A percentile compares a stretch with the other conserved stretches of the same genome.
Evolutionary conservation across 2,888 invertebrate species (phyloP).

Genomic region (Megamerina dolium): DNA sequence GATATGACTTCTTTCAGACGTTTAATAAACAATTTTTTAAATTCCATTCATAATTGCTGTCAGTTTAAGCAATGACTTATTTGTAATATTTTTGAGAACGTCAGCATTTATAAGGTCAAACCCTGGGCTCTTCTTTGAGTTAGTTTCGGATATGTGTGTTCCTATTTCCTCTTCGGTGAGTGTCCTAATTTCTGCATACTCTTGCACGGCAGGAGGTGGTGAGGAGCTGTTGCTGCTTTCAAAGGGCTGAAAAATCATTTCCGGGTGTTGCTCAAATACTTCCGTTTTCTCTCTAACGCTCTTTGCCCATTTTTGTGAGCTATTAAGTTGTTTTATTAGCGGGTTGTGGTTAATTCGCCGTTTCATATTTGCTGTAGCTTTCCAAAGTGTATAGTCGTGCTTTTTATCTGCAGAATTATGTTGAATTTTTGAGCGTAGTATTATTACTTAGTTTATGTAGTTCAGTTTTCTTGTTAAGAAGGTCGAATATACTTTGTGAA

Average conservation of each 20-base stretch:
- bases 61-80: no score
- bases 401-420: neutral
- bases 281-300: neutral
- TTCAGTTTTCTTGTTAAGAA: neutral
- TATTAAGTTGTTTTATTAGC: no score
- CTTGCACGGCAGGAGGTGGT: neutral
- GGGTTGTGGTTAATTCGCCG: neutral
- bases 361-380: neutral
- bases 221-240: neutral
- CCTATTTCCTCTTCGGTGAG: no score
- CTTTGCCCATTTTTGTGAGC: neutral
- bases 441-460: neutral
- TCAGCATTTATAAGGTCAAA: no score
- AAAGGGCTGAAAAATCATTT: neutral
- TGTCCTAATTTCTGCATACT: neutral
- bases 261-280: neutral
- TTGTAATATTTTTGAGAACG: no score
- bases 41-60: no score
- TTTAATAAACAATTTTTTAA: no score
- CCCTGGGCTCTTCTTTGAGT: no score
- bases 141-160: no score
- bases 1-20: no score
- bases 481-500: neutral
- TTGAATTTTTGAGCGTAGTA: neutral
- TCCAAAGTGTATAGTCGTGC: no score